These are phyloP conservation scores for Schizopygopsis malacanthus DNA, from an alignment of 2,797 vertebrate species.

Conservation along the genomic window DNA sequence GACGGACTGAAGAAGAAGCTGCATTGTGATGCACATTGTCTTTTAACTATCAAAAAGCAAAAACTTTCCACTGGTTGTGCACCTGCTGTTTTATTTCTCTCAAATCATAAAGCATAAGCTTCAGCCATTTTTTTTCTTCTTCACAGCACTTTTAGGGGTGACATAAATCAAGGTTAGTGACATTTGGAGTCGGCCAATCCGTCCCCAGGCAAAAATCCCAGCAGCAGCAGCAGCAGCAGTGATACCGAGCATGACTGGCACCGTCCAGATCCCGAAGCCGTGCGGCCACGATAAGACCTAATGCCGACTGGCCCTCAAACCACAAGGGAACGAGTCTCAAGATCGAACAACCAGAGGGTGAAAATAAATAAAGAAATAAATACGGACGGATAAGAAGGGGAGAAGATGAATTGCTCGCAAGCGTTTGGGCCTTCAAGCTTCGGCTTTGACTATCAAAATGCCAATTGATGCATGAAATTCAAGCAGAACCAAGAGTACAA, in stretches of 20 bases:
- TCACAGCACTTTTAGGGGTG: slow-evolving; percentile 53
- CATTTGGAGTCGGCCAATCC: slow-evolving; percentile 62
- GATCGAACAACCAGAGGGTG: slow-evolving; percentile 35
- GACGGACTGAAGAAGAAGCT: background rate
- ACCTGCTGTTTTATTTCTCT: background rate
- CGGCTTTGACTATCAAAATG: slow-evolving; percentile 46
- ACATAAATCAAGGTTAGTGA: slow-evolving; percentile 67
- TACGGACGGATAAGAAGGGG: slow-evolving; percentile 28
- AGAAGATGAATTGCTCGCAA: slow-evolving; percentile 42
- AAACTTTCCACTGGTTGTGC: background rate
- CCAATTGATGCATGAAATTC: slow-evolving; percentile 60
- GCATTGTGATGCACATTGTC: background rate
- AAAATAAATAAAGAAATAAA: slow-evolving; percentile 26
- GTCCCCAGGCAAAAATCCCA: slow-evolving; percentile 52
- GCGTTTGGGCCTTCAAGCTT: slow-evolving; percentile 46
- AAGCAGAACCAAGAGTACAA: slow-evolving; percentile 45
- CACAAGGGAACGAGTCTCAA: slow-evolving; percentile 38
- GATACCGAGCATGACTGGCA: slow-evolving; percentile 58
- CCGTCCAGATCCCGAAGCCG: slow-evolving; percentile 54
- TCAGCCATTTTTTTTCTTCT: background rate
- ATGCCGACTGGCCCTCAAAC: slow-evolving; percentile 43
- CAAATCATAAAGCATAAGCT: slow-evolving; percentile 3
- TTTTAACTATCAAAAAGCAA: background rate
- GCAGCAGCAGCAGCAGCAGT: slow-evolving; percentile 40
- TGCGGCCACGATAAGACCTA: slow-evolving; percentile 50